phyloP scores from a whole-genome alignment of 1,140 invertebrate species.

The Megathymus violae region DNA sequence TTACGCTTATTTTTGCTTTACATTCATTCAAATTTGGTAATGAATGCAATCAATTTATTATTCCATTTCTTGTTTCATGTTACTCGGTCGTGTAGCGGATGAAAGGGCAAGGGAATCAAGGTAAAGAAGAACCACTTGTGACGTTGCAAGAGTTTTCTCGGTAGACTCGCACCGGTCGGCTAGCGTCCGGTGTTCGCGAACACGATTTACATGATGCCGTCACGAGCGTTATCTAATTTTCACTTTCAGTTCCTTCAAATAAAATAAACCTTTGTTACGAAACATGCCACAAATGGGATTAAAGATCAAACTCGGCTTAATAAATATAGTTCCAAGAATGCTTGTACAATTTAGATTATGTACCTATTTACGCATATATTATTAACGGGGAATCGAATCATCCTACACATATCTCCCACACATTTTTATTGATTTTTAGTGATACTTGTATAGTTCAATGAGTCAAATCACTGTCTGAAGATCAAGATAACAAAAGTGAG shows the following conservation, averaged over 20 bases:
- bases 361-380: background rate
- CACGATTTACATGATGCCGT: slow-evolving; percentile 34
- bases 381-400: slow-evolving; percentile 1
- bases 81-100: slow-evolving; percentile 88
- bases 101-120: slow-evolving; percentile 95
- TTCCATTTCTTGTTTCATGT: slow-evolving; percentile 83
- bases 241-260: slow-evolving; percentile 16
- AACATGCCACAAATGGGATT: background rate
- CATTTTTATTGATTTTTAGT: slow-evolving; percentile 29
- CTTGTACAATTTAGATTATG: no score
- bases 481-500: background rate
- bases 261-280: background rate
- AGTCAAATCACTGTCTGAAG: background rate
- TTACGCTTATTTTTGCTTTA: slow-evolving; percentile 57
- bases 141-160: slow-evolving; percentile 80
- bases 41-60: slow-evolving; percentile 38
- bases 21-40: slow-evolving; percentile 42
- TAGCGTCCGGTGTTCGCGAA: slow-evolving; percentile 55
- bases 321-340: slow-evolving; percentile 1
- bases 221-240: slow-evolving; percentile 30
- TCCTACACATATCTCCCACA: slow-evolving; percentile 28
- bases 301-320: background rate
- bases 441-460: background rate
- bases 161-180: slow-evolving; percentile 71
- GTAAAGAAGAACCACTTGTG: slow-evolving; percentile 83